Evolutionary conservation across 2,888 invertebrate genomes (phyloP).

Genomic region (Pycnomerus fuliginosus): DNA sequence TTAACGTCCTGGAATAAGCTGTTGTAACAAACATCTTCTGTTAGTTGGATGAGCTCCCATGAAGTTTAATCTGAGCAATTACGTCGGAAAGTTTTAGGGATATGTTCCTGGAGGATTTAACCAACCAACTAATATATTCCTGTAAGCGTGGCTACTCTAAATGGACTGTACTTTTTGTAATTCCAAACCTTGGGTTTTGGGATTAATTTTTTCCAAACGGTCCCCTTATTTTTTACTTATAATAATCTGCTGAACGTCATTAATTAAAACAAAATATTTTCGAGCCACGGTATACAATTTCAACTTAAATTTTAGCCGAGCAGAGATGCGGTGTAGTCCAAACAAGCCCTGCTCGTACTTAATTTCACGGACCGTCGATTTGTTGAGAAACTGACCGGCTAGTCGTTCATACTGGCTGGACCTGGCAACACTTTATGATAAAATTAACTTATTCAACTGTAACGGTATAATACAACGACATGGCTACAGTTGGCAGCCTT

Average conservation of each 20-base stretch:
- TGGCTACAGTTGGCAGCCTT: too few species aligned
- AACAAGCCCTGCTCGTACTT: constrained; percentile 35
- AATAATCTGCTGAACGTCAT: too few species aligned
- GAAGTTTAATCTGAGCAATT: constrained; percentile 14
- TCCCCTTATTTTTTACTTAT: too few species aligned
- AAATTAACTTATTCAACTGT: too few species aligned
- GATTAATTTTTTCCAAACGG: too few species aligned
- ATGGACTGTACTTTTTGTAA: constrained; percentile 33
- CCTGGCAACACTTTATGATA: too few species aligned
- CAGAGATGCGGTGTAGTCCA: constrained; percentile 27
- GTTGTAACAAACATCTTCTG: not conserved
- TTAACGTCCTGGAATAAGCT: too few species aligned
- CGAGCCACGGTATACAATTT: too few species aligned
- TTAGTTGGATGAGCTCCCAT: constrained; percentile 1
- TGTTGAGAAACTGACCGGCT: constrained; percentile 34
- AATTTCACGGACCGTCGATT: constrained; percentile 38
- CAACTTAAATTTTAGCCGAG: too few species aligned
- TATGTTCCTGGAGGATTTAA: constrained; percentile 14
- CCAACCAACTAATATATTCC: constrained; percentile 7
- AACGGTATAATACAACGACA: too few species aligned
- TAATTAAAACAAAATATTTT: too few species aligned
- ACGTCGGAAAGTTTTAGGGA: constrained; percentile 12
- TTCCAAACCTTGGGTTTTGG: too few species aligned
- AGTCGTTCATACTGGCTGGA: constrained; percentile 20
- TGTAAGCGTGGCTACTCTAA: constrained; percentile 19